phyloP scores from a whole-genome alignment of 2,888 invertebrate species.

The Caenorhabditis sinica region DNA sequence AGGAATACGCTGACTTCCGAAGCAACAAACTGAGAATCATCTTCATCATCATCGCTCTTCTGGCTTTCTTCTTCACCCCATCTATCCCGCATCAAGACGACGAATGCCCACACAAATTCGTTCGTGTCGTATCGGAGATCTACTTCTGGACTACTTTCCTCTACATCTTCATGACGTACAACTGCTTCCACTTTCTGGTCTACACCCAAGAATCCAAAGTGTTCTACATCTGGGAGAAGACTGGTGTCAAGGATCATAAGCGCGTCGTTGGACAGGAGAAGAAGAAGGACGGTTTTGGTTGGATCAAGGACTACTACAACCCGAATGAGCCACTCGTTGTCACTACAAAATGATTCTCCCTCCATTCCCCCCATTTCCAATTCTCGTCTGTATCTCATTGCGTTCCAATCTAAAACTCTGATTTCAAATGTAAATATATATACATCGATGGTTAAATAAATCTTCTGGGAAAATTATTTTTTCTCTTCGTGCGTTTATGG shows the following conservation, averaged over 20 bases:
- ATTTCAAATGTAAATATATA: too few species aligned
- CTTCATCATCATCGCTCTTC: neutral
- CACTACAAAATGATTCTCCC: neutral
- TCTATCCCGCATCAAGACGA: too few species aligned
- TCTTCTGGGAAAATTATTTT: too few species aligned
- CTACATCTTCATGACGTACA: neutral
- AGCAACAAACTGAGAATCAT: neutral
- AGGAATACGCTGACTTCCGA: neutral
- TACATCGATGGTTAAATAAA: too few species aligned
- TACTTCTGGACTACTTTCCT: neutral
- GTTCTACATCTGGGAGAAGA: neutral
- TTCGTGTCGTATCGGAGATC: neutral
- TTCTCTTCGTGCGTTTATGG: too few species aligned
- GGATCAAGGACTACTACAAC: neutral
- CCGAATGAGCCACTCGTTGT: neutral
- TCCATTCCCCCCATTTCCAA: neutral
- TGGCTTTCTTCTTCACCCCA: constrained; percentile 14
- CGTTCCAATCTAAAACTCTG: too few species aligned
- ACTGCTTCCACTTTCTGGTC: neutral
- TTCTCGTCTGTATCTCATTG: too few species aligned
- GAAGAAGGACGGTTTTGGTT: constrained; percentile 8
- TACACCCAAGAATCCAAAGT: neutral
- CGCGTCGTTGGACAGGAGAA: neutral
- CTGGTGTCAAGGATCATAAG: neutral
- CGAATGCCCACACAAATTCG: neutral